Base-by-base conservation (phyloP, 2,797 vertebrate genomes). In the Protosalanx chinensis region DNA sequence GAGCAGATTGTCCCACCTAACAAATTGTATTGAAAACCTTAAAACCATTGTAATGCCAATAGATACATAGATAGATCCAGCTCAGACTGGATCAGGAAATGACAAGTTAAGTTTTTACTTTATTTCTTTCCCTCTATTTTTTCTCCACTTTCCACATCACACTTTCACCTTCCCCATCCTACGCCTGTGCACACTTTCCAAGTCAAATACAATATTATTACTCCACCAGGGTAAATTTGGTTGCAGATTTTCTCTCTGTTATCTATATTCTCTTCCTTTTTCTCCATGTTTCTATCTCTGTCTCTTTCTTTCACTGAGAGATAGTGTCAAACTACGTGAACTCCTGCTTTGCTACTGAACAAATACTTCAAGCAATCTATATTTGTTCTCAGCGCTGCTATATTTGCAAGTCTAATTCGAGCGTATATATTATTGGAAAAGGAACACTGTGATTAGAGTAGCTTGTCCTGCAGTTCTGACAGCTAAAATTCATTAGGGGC, bases 401-500 rank as follows among this genome's bases (percentile, higher is more conserved):
- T n/a, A 10, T 16, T n/a, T 56, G 15, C 51, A 56, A 58, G 41
- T 33, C 37, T n/a, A 35, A 68, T 59, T 64, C 59, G 51, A 63
- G 60, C 63, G 70, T 63, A 12, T 30, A 41, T 61, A 59, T 32
- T 72, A 67, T 41, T 68, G 65, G 72, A 63, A 58, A 23, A 53
- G 8, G 51, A 41, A 58, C 23, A 63, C 57, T 37, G 61, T 65
- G 29, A 35, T 62, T 64, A 74, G 75, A 73, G 76, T 64, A 63
- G 59, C 46, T 64, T 79, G 70, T 71, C 84, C 72, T 72, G 70
- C 33, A 53, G 71, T 76, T 35, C 66, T 27, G 69, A 60, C 62
- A 78, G 72, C 59, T 13, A 46, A 66, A 71, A 73, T 68, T 77
- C 65, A 74, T 73, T 75, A 77, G 61, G 63, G 63, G 20, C 66